Base-by-base conservation (phyloP, 2,113 vertebrate species). In the Strigops habroptila region DNA sequence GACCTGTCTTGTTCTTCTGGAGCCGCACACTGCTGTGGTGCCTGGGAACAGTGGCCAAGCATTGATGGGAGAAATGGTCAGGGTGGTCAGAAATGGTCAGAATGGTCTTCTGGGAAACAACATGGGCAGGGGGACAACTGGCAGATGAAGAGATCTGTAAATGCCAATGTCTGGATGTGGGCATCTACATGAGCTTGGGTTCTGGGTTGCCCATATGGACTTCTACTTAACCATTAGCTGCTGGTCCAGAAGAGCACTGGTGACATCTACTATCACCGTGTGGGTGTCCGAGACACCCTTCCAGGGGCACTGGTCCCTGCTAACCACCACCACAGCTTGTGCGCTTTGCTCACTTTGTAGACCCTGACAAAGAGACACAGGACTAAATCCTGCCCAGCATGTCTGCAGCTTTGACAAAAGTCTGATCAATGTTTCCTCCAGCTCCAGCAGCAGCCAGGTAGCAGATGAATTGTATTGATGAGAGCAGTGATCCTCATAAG, bases 311-410 rank as follows among this genome's bases (percentile, higher is more conserved):
- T 5, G 3, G 9, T 23, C 46, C 27, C 68, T 89, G 37, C 64
- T 46, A 18, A 68, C 28, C 22, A n/a, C 28, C 2, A 3, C 73
- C 1, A 1, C 39, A 65, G 39, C 22, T 18, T 33, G 41, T 55
- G 33, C 31, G 15, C 71, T 44, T 86, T 51, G 3, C n/a, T 91
- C 2, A 4, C 43, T 23, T 23, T 0, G 0, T 9, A 63, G 28
- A 88, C 3, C 7, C 15, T 0, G 0, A 23, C 0, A 0, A 1
- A 2, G 31, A 89, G 15, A 78, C 46, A 53, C 13, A 1, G 4
- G 19, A 21, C 35, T 71, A 39, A 78, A 68, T 43, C 70, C 77
- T 87, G 31, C 25, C 39, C 51, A 33, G 25, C 0, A 0, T 12
- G 35, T 71, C 60, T 84, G 19, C 6, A 9, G 35, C 65, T 85